phyloP scores from a whole-genome alignment of 2,113 vertebrate genomes.

The Gila orcuttii region DNA sequence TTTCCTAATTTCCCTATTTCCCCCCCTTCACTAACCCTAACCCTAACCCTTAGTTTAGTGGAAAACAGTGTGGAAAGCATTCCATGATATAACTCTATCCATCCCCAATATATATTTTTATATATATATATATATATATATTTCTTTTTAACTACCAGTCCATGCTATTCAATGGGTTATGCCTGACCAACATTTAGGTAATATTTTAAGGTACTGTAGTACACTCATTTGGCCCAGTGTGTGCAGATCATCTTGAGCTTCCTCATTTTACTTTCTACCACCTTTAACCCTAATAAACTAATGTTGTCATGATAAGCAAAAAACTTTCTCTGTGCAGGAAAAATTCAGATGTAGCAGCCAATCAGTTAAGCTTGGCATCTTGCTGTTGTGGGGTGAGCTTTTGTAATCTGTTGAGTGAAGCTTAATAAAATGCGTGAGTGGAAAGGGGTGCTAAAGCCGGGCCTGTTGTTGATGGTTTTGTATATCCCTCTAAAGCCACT shows the following conservation, averaged over 20 bases:
- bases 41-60: too few relatives aligned
- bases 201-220: background rate
- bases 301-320: background rate
- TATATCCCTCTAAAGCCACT: constrained; percentile 77
- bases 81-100: too few relatives aligned
- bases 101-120: too few relatives aligned
- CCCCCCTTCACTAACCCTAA: too few relatives aligned
- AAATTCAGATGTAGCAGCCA: constrained; percentile 12
- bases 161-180: too few relatives aligned
- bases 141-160: too few relatives aligned
- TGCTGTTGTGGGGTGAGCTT: constrained; percentile 36
- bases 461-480: constrained; percentile 77
- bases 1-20: too few relatives aligned
- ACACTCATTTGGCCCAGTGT: background rate
- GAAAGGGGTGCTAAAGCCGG: constrained; percentile 62
- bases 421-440: constrained; percentile 67
- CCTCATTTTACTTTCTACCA: background rate
- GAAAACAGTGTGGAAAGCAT: too few relatives aligned
- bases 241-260: background rate
- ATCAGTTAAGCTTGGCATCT: constrained; percentile 45
- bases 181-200: background rate
- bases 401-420: constrained; percentile 49
- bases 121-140: too few relatives aligned
- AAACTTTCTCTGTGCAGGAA: background rate
- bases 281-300: constrained; percentile 15